Conservation (phyloP, 2,888 invertebrate species). For the Drosophila testacea region DNA sequence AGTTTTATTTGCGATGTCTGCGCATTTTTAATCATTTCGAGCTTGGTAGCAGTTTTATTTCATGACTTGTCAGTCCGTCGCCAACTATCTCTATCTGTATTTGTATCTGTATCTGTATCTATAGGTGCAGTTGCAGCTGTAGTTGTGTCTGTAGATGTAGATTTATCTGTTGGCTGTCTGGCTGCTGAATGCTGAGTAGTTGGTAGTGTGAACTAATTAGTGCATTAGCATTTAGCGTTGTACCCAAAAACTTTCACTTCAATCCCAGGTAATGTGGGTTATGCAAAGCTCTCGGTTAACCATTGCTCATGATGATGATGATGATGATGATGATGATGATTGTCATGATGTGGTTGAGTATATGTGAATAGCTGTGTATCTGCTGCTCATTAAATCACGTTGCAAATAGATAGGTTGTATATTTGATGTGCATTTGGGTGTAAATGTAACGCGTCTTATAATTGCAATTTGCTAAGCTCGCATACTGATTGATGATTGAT, state of each 20-base stretch:
- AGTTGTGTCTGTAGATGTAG: slow-evolving; percentile 3
- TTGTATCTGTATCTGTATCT: slow-evolving; percentile 1
- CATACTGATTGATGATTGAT: slow-evolving; percentile 53
- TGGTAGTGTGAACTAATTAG: slow-evolving; percentile 69
- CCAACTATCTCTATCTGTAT: slow-evolving; percentile 12
- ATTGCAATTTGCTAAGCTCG: slow-evolving; percentile 51
- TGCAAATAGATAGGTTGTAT: slow-evolving; percentile 7
- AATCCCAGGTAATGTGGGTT: slow-evolving; percentile 50
- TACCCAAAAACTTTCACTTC: slow-evolving; percentile 55
- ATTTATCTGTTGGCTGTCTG: slow-evolving; percentile 28
- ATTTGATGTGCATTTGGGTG: slow-evolving; percentile 12
- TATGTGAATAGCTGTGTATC: slow-evolving; percentile 22
- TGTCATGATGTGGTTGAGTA: slow-evolving; percentile 30
- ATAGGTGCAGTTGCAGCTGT: neutral
- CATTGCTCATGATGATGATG: slow-evolving; percentile 7
- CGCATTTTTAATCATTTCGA: slow-evolving; percentile 67
- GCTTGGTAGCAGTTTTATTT: slow-evolving; percentile 31
- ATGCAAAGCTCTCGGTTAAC: slow-evolving; percentile 34
- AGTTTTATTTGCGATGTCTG: slow-evolving; percentile 61
- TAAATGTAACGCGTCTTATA: slow-evolving; percentile 44
- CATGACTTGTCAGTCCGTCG: slow-evolving; percentile 32
- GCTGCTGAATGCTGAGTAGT: slow-evolving; percentile 34
- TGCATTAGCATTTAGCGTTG: slow-evolving; percentile 60
- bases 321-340: slow-evolving; percentile 21
- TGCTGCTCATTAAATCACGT: slow-evolving; percentile 56